These are phyloP conservation scores for Tympanuchus pallidicinctus DNA, from an alignment of 2,113 vertebrate genomes.

Conservation along the genomic window DNA sequence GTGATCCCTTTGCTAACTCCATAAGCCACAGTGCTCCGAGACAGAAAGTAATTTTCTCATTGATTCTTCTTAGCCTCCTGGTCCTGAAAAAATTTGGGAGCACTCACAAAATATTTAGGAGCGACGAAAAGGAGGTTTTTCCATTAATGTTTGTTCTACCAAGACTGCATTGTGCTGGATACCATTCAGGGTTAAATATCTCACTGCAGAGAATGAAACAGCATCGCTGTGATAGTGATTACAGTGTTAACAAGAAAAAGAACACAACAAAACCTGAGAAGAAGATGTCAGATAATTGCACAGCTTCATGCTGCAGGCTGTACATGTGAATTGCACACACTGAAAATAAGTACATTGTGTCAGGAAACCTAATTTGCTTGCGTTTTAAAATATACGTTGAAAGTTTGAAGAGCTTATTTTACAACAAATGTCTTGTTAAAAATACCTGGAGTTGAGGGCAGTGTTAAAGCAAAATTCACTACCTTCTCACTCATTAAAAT, in stretches of 20 bases:
- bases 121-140: neutral
- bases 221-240: neutral
- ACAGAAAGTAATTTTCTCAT: neutral
- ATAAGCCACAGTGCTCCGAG: neutral
- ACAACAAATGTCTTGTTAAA: neutral
- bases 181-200: neutral
- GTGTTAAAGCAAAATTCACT: neutral
- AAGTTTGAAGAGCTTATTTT: neutral
- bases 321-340: neutral
- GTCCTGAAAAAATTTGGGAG: neutral
- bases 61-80: neutral
- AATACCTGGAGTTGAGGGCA: neutral
- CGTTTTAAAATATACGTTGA: neutral
- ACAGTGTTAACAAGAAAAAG: neutral
- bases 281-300: neutral
- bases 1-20: neutral
- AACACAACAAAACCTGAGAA: neutral
- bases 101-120: neutral
- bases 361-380: neutral
- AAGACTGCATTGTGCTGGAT: neutral
- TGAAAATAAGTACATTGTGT: neutral
- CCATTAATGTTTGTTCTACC: neutral
- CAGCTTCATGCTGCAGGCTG: neutral
- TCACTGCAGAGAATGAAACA: neutral
- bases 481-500: neutral